Evolutionary conservation across 2,113 vertebrate genomes (phyloP).

Genomic region (Taurulus bubalis): DNA sequence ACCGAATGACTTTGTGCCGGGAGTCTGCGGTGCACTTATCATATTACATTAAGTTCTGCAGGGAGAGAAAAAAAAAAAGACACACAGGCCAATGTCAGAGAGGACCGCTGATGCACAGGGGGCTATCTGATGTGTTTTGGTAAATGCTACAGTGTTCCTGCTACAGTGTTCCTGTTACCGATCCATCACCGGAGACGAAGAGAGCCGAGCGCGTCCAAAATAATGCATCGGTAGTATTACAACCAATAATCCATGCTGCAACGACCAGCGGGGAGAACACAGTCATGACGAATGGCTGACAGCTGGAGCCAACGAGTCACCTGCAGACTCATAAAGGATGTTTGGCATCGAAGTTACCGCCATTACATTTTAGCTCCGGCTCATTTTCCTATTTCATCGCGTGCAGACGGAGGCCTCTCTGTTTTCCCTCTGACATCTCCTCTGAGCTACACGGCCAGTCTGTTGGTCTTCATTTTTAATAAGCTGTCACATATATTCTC

Average conservation of each 20-base stretch:
- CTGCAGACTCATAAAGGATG: constrained; percentile 5
- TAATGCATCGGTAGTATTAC: constrained; percentile 1
- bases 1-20: constrained; percentile 45
- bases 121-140: constrained; percentile 12
- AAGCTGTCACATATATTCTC: constrained; percentile 1
- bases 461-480: constrained; percentile 25
- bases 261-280: background rate
- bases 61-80: background rate
- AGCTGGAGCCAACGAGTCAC: constrained; percentile 26
- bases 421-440: constrained; percentile 16
- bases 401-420: constrained; percentile 16
- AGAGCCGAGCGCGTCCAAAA: constrained; percentile 1
- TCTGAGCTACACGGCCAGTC: background rate
- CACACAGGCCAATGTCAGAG: constrained; percentile 10
- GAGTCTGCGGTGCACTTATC: constrained; percentile 60
- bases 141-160: constrained; percentile 17
- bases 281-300: constrained; percentile 24
- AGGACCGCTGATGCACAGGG: background rate
- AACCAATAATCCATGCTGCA: constrained; percentile 26
- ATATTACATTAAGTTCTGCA: constrained; percentile 64
- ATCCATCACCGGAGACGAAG: constrained; percentile 23
- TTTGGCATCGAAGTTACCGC: background rate
- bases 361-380: constrained; percentile 9
- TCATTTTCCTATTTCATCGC: constrained; percentile 9
- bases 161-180: background rate